A percentile compares a stretch with the other conserved stretches of the same genome.
These are phyloP conservation scores for Xestia c-nigrum DNA, from an alignment of 2,888 invertebrate species.

Conservation along the genomic window DNA sequence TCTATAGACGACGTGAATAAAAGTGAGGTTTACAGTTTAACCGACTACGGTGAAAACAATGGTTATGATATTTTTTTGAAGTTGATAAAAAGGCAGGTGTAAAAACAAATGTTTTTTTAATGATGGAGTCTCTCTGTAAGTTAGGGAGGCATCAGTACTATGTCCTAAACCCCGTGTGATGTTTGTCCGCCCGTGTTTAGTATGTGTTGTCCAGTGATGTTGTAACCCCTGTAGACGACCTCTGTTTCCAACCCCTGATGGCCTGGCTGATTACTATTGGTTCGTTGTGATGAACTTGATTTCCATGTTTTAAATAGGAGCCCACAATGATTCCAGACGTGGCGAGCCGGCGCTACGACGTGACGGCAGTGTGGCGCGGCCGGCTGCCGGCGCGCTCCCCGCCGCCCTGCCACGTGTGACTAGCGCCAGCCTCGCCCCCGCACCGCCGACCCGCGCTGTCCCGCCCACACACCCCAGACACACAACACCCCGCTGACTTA, in stretches of 20 bases:
- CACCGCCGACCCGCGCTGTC: constrained; percentile 53
- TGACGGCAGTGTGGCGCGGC: constrained; percentile 81
- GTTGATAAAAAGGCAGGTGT: background rate
- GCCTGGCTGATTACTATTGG: constrained; percentile 57
- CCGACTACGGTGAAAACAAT: background rate
- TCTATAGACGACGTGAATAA: background rate
- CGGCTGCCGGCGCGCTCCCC: constrained; percentile 84
- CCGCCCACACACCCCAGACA: constrained; percentile 68
- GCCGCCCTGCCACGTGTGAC: constrained; percentile 84
- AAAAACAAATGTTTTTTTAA: background rate
- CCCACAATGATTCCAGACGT: constrained; percentile 77
- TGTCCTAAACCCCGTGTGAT: constrained; percentile 14
- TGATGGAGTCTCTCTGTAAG: constrained; percentile 37
- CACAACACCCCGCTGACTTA: constrained; percentile 68
- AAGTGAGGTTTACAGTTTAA: background rate
- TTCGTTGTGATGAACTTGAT: constrained; percentile 39
- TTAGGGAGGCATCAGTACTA: constrained; percentile 8
- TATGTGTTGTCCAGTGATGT: constrained; percentile 35
- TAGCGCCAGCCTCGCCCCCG: constrained; percentile 55
- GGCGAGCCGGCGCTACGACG: constrained; percentile 80
- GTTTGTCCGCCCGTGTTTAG: constrained; percentile 30
- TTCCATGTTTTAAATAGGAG: constrained; percentile 51
- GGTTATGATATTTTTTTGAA: background rate
- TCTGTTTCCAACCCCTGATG: constrained; percentile 45
- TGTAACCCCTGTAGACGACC: constrained; percentile 31